Evolutionary conservation across 2,888 invertebrate genomes (phyloP), one percentile per base, ranked within the genome.

Genomic region (Rhagonycha lutea): DNA sequence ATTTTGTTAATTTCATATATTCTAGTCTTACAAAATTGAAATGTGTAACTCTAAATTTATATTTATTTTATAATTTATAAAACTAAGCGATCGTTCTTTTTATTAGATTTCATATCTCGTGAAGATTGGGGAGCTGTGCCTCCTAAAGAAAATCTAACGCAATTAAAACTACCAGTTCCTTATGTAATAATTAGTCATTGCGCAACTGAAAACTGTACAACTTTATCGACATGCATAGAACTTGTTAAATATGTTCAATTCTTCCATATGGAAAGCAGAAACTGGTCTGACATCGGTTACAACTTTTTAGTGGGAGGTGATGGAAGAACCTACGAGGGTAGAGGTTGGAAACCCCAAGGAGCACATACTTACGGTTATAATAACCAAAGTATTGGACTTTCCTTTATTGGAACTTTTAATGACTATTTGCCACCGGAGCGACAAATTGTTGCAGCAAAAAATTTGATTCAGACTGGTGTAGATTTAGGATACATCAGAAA

Each of bases 271-370:
- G 93, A 94, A 80, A 90, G 90, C 18, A 87, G 86, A 73, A 85
- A 88, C 0, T 93, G 92, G 90, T 89, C 88, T 75, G 95, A 95
- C 83, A 94, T 95, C 24, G 92, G 89, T 0, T 95, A 94, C 85
- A 96, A 94, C 84, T 96, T 95, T 81, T 86, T 96, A 2, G 91
- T 96, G 2, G 95, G 94, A 0, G 94, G 94, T 9, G 95, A 95
- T 83, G 95, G 95, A 0, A 89, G 91, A 9, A 93, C 92, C 0
- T 95, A 94, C 84, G 91, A 90, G 80, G 95, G 94, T 0, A 94
- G 94, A 0, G 95, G 94, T 1, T 96, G 95, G 95, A 91, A 92
- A 79, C 86, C 87, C 75, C 88, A 91, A 63, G 95, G 95, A 0
- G 93, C 95, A 0, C 95, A 95, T 82, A 91, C 94, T 0, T 89